Evolutionary conservation across 2,888 invertebrate species (phyloP).

Genomic region (Therioaphis trifolii): DNA sequence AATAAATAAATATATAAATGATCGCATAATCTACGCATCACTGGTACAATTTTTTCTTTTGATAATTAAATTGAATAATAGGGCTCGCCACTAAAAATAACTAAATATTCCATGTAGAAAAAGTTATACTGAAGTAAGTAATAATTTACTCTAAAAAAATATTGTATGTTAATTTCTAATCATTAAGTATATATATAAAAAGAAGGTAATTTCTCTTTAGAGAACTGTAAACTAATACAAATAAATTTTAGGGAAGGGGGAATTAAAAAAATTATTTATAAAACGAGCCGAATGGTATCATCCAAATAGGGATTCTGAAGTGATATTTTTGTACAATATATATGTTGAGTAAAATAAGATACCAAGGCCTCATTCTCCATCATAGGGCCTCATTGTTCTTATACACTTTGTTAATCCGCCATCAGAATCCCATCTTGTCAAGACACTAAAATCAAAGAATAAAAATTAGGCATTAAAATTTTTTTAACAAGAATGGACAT

Average conservation of each 20-base stretch:
- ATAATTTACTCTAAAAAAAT: conserved; percentile 49
- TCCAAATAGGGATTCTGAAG: conserved; percentile 24
- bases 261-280: conserved; percentile 44
- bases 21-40: conserved; percentile 49
- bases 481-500: conserved; percentile 7
- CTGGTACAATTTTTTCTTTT: conserved; percentile 52
- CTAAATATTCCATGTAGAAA: conserved; percentile 44
- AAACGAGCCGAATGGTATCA: conserved; percentile 48
- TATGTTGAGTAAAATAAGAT: conserved; percentile 54
- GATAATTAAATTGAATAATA: conserved; percentile 54
- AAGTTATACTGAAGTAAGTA: conserved; percentile 58
- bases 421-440: conserved; percentile 58
- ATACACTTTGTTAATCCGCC: conserved; percentile 58
- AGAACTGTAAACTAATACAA: conserved; percentile 56
- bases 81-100: conserved; percentile 48
- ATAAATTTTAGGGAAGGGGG: conserved; percentile 31
- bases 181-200: conserved; percentile 60
- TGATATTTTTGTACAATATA: conserved; percentile 46
- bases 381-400: conserved; percentile 43
- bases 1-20: conserved; percentile 63
- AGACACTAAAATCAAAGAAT: conserved; percentile 33
- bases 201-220: conserved; percentile 36
- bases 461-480: not conserved
- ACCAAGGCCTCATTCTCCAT: conserved; percentile 22
- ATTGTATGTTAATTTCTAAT: conserved; percentile 44